Evolutionary conservation across 2,797 vertebrate genomes (phyloP).

Genomic region (Gymnoscopelus braueri): DNA sequence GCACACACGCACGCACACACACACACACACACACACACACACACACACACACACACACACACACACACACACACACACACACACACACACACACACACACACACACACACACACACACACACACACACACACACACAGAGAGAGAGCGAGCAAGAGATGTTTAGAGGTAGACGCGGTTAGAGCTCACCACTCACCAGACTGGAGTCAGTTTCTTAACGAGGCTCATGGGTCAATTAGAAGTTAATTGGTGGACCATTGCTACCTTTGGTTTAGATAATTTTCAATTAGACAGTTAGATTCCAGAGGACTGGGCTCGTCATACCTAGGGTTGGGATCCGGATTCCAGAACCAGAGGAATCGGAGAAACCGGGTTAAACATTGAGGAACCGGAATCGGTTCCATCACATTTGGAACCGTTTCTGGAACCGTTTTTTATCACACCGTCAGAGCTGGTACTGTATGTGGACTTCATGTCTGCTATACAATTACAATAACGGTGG

Average conservation of each 20-base stretch:
- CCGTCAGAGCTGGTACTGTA: too few relatives aligned
- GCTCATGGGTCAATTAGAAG: conserved; percentile 57
- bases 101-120: conserved; percentile 18
- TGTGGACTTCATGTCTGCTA: too few relatives aligned
- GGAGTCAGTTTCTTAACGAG: neutral
- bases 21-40: conserved; percentile 17
- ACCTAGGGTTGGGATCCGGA: too few relatives aligned
- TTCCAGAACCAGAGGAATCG: too few relatives aligned
- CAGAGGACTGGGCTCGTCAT: conserved; percentile 10
- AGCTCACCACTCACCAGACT: conserved; percentile 3
- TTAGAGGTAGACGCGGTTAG: neutral
- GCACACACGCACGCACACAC: conserved; percentile 9
- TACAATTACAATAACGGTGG: too few relatives aligned
- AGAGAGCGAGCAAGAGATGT: neutral
- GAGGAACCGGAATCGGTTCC: too few relatives aligned
- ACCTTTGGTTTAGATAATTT: conserved; percentile 47
- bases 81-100: conserved; percentile 15
- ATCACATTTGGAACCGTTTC: too few relatives aligned
- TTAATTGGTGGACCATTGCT: conserved; percentile 46
- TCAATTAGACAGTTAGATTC: conserved; percentile 55
- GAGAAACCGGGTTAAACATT: too few relatives aligned
- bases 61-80: conserved; percentile 1
- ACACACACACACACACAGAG: conserved; percentile 4
- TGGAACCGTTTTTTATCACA: too few relatives aligned
- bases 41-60: conserved; percentile 13